Conservation (phyloP, 2,113 vertebrate species). For the Myiopsitta monachus region DNA sequence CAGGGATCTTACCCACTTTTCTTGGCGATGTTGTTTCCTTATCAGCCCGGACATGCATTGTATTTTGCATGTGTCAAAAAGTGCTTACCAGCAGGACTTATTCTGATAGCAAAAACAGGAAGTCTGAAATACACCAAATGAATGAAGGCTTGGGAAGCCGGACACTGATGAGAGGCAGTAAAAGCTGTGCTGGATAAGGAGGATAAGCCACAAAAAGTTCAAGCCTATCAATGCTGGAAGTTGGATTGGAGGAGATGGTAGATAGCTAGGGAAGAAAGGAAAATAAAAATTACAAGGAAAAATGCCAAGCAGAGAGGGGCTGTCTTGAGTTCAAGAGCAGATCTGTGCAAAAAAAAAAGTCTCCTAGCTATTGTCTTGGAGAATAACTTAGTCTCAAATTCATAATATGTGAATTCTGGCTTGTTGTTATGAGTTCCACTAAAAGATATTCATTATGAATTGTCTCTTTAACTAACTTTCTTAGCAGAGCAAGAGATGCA, state of each 20-base stretch:
- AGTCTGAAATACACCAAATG: slow-evolving; percentile 30
- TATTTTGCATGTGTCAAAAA: slow-evolving; percentile 36
- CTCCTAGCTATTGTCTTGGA: background rate
- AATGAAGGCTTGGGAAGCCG: background rate
- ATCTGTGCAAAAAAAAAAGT: background rate
- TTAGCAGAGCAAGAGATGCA: background rate
- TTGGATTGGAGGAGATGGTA: background rate
- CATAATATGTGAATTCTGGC: background rate
- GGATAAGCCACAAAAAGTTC: background rate
- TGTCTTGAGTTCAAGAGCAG: background rate
- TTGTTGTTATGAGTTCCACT: background rate
- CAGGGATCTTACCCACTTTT: background rate
- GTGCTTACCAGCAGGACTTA: background rate
- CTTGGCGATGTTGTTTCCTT: background rate
- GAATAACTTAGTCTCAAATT: background rate
- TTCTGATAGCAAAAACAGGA: slow-evolving; percentile 29
- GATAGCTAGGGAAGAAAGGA: background rate
- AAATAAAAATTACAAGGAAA: background rate
- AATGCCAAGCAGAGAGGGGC: background rate
- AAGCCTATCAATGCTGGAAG: background rate
- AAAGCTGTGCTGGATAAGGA: background rate
- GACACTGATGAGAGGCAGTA: background rate
- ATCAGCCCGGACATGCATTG: slow-evolving; percentile 19
- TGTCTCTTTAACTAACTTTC: background rate
- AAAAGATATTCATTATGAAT: background rate